Base-by-base conservation (phyloP, 2,797 vertebrate genomes). In the Scolopax rusticola region DNA sequence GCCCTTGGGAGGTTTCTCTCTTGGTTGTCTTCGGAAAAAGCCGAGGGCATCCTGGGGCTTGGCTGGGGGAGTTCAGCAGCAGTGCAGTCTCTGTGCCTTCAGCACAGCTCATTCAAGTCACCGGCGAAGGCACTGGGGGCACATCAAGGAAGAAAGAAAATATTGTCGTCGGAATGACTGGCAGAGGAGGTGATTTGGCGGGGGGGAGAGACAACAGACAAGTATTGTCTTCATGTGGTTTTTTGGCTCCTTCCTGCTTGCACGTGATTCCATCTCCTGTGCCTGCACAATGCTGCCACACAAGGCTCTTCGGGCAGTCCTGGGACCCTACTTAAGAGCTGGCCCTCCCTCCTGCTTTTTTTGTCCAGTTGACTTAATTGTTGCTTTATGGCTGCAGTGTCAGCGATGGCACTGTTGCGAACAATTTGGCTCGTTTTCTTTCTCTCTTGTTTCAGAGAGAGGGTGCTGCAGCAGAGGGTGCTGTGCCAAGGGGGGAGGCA, bases 181-280 rank as follows among this genome's bases (percentile, higher is more conserved):
- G 91, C 77, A 93, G 64, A 78, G 93, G 93, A 93, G 94, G 74
- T 94, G 80, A 61, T 81, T 53, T 13, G 12, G 23, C 4, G 14
- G 21, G 23, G 5, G 14, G 15, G 54, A 67, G 50, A 82, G 79
- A 93, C 87, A 92, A 95, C 87, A 95, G 70, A 78, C 79, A 67
- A 91, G 47, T 77, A 94, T 95, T 96, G 87, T 96, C 91, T 97
- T 91, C 80, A 80, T 50, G 32, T 95, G 85, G 30, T 69, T 80
- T 94, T 93, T 94, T 96, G 91, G 94, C 92, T 96, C 80, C 81
- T 91, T 77, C 45, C 64, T 64, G 77, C 91, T 51, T 36, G 67
- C 92, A 89, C 48, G 60, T 92, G 88, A 85, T 92, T 76, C 64
- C 8, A 0, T 81, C 69, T 85, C 81, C 84, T 47, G 40, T 8